Conservation (phyloP, 2,113 vertebrate species). For the Macroglossus sobrinus region DNA sequence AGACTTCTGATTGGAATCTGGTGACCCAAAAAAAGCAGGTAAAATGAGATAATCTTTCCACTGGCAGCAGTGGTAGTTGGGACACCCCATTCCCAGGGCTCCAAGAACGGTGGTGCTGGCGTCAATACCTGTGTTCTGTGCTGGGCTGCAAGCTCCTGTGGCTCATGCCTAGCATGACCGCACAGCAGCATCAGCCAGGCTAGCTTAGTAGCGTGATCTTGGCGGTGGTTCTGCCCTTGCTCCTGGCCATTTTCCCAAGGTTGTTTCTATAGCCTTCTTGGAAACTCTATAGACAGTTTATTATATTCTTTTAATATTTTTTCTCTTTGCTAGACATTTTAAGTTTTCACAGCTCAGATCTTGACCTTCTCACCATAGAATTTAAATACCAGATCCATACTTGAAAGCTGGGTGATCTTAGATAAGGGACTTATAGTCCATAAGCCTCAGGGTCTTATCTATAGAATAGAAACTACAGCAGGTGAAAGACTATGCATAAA, state of each 20-base stretch:
- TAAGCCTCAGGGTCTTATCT: neutral
- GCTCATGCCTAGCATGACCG: neutral
- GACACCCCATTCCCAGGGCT: neutral
- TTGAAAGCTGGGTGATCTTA: neutral
- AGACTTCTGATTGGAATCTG: neutral
- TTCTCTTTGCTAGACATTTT: neutral
- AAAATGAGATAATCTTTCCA: neutral
- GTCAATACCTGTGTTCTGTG: neutral
- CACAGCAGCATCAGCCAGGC: neutral
- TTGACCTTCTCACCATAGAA: neutral
- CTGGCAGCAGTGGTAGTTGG: no score
- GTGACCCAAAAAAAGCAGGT: neutral
- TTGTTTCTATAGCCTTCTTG: neutral
- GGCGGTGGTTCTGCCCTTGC: neutral
- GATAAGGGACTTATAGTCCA: neutral
- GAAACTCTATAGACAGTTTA: neutral
- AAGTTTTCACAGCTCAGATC: neutral
- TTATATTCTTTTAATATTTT: neutral
- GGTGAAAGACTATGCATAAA: neutral
- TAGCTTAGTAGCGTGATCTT: neutral
- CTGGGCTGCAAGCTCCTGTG: neutral
- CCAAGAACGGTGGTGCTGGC: rapidly evolving
- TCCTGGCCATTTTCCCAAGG: neutral
- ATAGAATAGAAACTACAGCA: neutral
- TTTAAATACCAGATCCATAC: neutral